Evolutionary conservation across 2,113 vertebrate genomes (phyloP).

Genomic region (Myotis yumanensis): DNA sequence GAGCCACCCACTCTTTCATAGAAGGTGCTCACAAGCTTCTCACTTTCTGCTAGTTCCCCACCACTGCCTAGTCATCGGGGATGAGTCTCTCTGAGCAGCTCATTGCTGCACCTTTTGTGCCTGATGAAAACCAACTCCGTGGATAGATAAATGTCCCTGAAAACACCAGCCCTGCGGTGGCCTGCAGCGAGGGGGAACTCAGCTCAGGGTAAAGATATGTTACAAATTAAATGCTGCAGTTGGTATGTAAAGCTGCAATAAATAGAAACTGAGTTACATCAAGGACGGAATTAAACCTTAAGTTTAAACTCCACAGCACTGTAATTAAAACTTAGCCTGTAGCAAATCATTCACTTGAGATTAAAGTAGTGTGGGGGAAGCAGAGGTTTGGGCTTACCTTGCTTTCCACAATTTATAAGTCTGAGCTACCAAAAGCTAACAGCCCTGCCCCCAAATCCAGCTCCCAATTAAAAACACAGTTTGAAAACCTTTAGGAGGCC

Average conservation of each 20-base stretch:
- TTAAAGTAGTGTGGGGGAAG: conserved; percentile 80
- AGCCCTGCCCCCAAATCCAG: conserved; percentile 80
- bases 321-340: conserved; percentile 85
- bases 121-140: neutral
- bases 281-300: conserved; percentile 77
- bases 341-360: conserved; percentile 83
- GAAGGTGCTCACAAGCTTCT: neutral
- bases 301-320: conserved; percentile 77
- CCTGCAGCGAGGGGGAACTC: conserved; percentile 60
- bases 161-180: conserved; percentile 61
- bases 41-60: neutral
- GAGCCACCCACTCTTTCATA: neutral
- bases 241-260: conserved; percentile 75
- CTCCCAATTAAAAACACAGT: conserved; percentile 87
- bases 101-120: conserved; percentile 1
- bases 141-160: conserved; percentile 32
- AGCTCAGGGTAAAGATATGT: conserved; percentile 72
- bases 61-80: neutral
- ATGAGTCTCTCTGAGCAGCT: neutral
- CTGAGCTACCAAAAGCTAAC: conserved; percentile 81
- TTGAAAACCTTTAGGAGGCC: conserved; percentile 87
- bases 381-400: conserved; percentile 76
- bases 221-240: conserved; percentile 78
- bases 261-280: conserved; percentile 78
- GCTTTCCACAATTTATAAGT: conserved; percentile 79